phyloP scores from a whole-genome alignment of 2,888 invertebrate species.

The Hofmannophila pseudospretella region DNA sequence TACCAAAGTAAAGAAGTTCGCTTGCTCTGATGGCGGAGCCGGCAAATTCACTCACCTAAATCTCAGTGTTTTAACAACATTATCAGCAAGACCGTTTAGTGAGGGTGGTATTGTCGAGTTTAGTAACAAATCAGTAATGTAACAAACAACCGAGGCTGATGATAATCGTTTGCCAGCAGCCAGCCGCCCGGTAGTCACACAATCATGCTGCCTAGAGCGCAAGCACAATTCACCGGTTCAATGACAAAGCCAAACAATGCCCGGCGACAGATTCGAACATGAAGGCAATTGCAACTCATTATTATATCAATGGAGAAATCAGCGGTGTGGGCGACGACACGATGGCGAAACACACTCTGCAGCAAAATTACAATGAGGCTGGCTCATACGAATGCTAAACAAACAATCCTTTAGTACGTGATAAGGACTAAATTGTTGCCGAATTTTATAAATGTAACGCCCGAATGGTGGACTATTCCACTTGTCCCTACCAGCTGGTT shows the following conservation, averaged over 20 bases:
- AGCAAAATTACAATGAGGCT: constrained; percentile 47
- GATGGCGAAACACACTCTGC: constrained; percentile 45
- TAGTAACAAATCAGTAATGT: constrained; percentile 3
- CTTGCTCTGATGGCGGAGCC: too few species aligned
- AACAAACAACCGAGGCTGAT: constrained; percentile 3
- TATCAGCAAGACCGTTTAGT: too few species aligned
- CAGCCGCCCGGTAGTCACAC: constrained; percentile 26
- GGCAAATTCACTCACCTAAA: too few species aligned
- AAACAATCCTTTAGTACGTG: constrained; percentile 19
- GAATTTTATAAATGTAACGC: constrained; percentile 1
- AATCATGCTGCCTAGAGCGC: constrained; percentile 35
- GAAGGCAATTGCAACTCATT: constrained; percentile 52
- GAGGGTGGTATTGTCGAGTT: too few species aligned
- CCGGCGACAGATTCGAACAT: constrained; percentile 37
- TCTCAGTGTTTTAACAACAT: too few species aligned
- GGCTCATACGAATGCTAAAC: constrained; percentile 51
- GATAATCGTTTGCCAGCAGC: constrained; percentile 6
- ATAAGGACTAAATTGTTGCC: constrained; percentile 15
- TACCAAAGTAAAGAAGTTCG: too few species aligned
- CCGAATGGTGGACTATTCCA: too few species aligned
- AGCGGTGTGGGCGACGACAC: constrained; percentile 48
- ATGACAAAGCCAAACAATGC: constrained; percentile 63
- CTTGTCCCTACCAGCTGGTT: too few species aligned
- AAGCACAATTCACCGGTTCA: constrained; percentile 52
- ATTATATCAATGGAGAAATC: constrained; percentile 69